Evolutionary conservation across 2,888 invertebrate genomes (phyloP), one percentile per base, ranked within the genome.

Genomic region (Nomada goodeniana): DNA sequence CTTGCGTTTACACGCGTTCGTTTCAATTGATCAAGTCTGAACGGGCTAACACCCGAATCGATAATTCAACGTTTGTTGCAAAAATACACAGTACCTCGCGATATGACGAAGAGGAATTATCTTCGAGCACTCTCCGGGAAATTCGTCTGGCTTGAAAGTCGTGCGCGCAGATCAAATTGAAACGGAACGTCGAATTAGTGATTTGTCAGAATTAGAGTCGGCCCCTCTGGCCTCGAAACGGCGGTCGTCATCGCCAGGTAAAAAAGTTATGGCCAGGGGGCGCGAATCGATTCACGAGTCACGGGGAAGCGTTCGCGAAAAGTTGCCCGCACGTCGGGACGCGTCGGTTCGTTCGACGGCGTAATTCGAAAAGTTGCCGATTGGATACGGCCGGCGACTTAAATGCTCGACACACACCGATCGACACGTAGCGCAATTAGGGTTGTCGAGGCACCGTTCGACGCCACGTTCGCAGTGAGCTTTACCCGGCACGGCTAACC

Each of bases 351-450:
- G 29, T 10, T 4, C n/a, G 71, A 36, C 60, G 61, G 11, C 15
- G 63, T 80, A 82, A 81, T 75, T 80, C 68, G 75, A 59, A 82
- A 80, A 82, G 82, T 74, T 75, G 63, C 20, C 74, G 80, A 74
- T 81, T 65, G 74, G 74, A 73, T 23, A 61, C 70, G 64, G 26
- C 23, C 29, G 60, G 47, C 59, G 74, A 81, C 80, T 80, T 70
- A 75, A 80, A 80, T 61, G 65, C 60, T 60, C 55, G 61, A 71
- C 71, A 63, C 61, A 68, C 42, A n/a, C 55, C 65, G 65, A 53
- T 50, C 60, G 52, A 70, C 83, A 82, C 83, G 82, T 83, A 63
- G 59, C 71, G 78, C 83, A 83, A 83, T 83, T 83, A 83, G 83
- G 83, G 53, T 70, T 78, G 83, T 78, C 83, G 82, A 36, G 23